Evolutionary conservation across 1,140 invertebrate species (phyloP).

Genomic region (Euura saliciscinereae): DNA sequence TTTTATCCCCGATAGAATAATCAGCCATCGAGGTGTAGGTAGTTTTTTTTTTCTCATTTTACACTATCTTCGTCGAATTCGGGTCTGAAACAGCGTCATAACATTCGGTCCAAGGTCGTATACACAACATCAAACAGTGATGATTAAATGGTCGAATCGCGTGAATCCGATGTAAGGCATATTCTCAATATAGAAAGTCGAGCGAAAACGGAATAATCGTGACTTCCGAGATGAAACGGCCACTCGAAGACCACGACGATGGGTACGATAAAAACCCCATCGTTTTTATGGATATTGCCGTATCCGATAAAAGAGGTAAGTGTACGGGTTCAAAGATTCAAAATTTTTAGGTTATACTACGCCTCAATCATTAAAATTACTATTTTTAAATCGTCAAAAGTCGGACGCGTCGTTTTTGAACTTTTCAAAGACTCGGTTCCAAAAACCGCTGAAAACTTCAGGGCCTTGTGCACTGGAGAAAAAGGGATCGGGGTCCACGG

Average conservation of each 20-base stretch:
- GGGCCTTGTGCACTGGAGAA: conserved; percentile 87
- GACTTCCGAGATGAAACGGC: neutral
- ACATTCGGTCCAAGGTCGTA: too few relatives aligned
- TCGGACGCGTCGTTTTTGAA: conserved; percentile 82
- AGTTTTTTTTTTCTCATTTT: neutral
- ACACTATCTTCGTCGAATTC: too few relatives aligned
- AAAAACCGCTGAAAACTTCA: conserved; percentile 91
- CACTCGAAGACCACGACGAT: neutral
- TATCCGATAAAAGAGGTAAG: conserved; percentile 63
- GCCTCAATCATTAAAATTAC: conserved; percentile 12
- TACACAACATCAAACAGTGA: too few relatives aligned
- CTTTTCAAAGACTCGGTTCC: conserved; percentile 86
- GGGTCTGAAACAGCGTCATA: too few relatives aligned
- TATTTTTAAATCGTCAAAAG: conserved; percentile 57
- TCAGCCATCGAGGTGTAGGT: neutral
- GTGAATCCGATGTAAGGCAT: too few relatives aligned
- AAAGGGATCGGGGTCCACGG: conserved; percentile 72
- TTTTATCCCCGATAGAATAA: too few relatives aligned
- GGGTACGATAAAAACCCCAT: conserved; percentile 55
- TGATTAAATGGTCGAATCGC: too few relatives aligned
- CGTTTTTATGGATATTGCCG: conserved; percentile 73
- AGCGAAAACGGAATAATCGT: too few relatives aligned
- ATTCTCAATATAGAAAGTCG: too few relatives aligned
- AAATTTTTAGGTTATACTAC: conserved; percentile 30
- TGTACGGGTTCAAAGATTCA: conserved; percentile 48